phyloP scores from a whole-genome alignment of 2,888 invertebrate genomes.

The Drosophila testacea region DNA sequence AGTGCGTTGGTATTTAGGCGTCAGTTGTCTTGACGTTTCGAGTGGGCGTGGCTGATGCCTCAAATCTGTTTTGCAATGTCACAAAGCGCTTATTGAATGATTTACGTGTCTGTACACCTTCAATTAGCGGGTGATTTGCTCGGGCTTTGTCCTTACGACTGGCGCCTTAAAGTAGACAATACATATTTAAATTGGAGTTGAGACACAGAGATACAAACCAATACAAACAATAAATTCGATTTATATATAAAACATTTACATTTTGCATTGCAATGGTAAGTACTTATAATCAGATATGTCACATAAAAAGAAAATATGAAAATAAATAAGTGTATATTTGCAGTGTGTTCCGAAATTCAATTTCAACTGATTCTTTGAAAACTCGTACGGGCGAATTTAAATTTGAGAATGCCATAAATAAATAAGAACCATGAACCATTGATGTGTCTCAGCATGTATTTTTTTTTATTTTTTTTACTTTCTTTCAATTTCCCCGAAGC shows the following conservation, averaged over 20 bases:
- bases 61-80: background rate
- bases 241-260: constrained; percentile 12
- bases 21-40: constrained; percentile 18
- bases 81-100: constrained; percentile 51
- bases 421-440: constrained; percentile 14
- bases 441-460: constrained; percentile 17
- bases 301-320: constrained; percentile 9
- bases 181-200: constrained; percentile 12
- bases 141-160: constrained; percentile 1
- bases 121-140: constrained; percentile 48
- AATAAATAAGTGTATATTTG: constrained; percentile 16
- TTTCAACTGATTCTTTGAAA: background rate
- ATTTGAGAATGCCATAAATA: constrained; percentile 37
- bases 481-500: constrained; percentile 31
- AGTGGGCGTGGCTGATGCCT: constrained; percentile 9
- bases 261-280: constrained; percentile 5
- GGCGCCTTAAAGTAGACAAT: constrained; percentile 32
- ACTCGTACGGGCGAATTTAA: background rate
- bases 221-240: constrained; percentile 8
- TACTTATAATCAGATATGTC: constrained; percentile 21
- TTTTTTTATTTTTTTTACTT: background rate
- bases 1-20: constrained; percentile 12
- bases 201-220: background rate
- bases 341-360: constrained; percentile 13
- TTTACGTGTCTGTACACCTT: constrained; percentile 35